A percentile compares a stretch with the other conserved stretches of the same genome.
These are phyloP conservation scores for Hippopotamus amphibius DNA, from an alignment of 2,113 vertebrate genomes.

Conservation along the genomic window DNA sequence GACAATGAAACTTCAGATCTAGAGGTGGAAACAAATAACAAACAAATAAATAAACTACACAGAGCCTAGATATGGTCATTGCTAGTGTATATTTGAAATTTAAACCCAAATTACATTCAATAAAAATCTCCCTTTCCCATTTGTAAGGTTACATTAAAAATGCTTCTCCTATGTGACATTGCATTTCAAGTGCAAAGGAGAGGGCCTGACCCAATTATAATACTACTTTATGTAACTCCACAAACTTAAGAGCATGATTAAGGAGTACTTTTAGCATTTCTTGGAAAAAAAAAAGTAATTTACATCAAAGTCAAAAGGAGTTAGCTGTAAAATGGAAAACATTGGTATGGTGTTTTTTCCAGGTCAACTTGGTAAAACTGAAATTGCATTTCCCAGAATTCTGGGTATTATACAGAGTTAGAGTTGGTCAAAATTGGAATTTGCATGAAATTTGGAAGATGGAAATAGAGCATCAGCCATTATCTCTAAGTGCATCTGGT, in stretches of 20 bases:
- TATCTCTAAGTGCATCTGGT: neutral
- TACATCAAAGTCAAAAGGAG: conserved; percentile 7
- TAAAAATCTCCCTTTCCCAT: neutral
- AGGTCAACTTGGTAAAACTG: neutral
- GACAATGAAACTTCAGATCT: neutral
- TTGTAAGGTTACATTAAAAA: conserved; percentile 9
- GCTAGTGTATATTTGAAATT: neutral
- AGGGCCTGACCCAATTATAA: neutral
- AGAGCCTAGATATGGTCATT: neutral
- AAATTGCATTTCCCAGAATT: conserved; percentile 6
- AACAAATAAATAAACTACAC: neutral
- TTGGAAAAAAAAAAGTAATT: neutral
- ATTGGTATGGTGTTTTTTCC: neutral
- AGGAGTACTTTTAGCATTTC: neutral
- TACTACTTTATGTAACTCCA: neutral
- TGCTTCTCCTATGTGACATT: neutral
- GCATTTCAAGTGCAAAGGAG: neutral
- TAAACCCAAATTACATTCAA: neutral
- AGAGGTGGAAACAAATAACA: neutral
- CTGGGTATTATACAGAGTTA: neutral
- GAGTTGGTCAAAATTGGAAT: neutral
- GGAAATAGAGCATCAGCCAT: neutral
- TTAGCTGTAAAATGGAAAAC: conserved; percentile 34
- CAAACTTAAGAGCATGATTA: conserved; percentile 7
- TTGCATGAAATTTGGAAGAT: neutral